phyloP scores from a whole-genome alignment of 2,888 invertebrate genomes.

The Amiota minor region DNA sequence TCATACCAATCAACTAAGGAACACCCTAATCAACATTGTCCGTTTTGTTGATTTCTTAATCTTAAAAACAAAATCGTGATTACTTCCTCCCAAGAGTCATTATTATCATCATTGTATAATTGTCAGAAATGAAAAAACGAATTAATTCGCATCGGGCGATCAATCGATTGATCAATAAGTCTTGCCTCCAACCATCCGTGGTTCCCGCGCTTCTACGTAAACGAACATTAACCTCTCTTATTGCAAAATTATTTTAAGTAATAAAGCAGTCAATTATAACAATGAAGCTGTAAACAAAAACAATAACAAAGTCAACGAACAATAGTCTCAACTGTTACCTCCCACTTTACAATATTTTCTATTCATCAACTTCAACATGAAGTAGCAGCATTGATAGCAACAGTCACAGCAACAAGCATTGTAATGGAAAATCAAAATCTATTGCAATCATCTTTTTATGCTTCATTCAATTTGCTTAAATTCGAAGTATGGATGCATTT shows the following conservation, averaged over 20 bases:
- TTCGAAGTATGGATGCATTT: too few relatives aligned
- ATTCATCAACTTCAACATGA: too few relatives aligned
- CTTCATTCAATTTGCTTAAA: too few relatives aligned
- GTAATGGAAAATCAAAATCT: neutral
- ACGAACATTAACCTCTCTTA: constrained; percentile 20
- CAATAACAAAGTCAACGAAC: constrained; percentile 40
- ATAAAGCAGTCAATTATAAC: neutral
- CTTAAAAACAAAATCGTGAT: constrained; percentile 6
- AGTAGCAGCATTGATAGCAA: neutral
- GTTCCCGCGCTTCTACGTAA: neutral
- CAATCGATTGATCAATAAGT: neutral
- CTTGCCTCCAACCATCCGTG: neutral
- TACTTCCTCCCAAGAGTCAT: constrained; percentile 3
- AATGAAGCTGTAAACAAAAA: constrained; percentile 55
- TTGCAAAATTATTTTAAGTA: neutral
- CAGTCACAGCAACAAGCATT: neutral
- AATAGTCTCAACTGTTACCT: constrained; percentile 49
- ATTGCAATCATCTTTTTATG: too few relatives aligned
- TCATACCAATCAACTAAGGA: neutral
- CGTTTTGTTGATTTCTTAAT: too few relatives aligned
- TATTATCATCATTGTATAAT: neutral
- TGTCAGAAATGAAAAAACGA: neutral
- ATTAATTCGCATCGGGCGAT: neutral
- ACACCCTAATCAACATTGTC: too few relatives aligned
- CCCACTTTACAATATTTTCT: constrained; percentile 27